Evolutionary conservation across 2,888 invertebrate genomes (phyloP).

Genomic region (Hofmannophila pseudospretella): DNA sequence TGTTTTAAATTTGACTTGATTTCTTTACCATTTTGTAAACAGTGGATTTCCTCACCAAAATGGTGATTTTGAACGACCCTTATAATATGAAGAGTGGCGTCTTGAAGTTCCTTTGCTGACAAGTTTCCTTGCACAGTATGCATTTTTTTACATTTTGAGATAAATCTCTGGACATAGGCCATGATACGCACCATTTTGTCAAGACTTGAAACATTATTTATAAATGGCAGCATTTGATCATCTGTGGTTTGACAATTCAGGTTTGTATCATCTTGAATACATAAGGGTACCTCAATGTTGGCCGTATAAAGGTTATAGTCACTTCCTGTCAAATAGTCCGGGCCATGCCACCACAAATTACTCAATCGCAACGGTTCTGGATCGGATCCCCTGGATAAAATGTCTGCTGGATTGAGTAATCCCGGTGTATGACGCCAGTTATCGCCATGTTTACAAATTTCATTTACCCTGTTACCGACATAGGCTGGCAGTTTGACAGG

Average conservation of each 20-base stretch:
- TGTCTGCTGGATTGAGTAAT: not conserved
- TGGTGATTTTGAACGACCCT: not conserved
- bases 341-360: constrained; percentile 1
- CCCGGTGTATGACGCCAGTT: not conserved
- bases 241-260: not conserved
- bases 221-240: not conserved
- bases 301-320: not conserved
- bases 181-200: not conserved
- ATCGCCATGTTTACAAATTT: not conserved
- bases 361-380: not conserved
- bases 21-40: not conserved
- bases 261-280: not conserved
- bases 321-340: not conserved
- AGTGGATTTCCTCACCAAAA: not conserved
- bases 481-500: constrained; percentile 9
- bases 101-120: too few species aligned
- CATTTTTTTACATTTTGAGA: not conserved
- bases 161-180: not conserved
- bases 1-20: not conserved
- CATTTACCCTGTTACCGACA: constrained; percentile 9
- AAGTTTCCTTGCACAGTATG: too few species aligned
- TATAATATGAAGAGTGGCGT: not conserved
- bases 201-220: not conserved
- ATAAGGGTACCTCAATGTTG: not conserved
- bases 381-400: not conserved